These are phyloP conservation scores for Habrosyne pyritoides DNA, from an alignment of 2,888 invertebrate species.

Conservation along the genomic window DNA sequence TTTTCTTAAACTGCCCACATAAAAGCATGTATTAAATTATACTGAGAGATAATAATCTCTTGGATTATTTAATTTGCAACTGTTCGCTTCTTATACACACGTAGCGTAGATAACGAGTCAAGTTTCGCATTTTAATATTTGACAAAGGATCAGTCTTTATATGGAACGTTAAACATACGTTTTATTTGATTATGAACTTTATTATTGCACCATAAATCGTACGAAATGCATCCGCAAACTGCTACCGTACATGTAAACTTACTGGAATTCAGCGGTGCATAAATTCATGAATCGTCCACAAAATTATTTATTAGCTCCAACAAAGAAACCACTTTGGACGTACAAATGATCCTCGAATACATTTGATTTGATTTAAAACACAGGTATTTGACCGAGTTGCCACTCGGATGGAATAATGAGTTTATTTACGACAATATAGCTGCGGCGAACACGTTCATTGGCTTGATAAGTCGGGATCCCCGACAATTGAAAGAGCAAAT, in stretches of 20 bases:
- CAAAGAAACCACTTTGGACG: conserved; percentile 61
- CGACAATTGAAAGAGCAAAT: conserved; percentile 55
- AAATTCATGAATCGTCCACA: conserved; percentile 51
- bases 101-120: conserved; percentile 31
- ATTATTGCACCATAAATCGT: conserved; percentile 44
- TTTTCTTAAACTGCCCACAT: conserved; percentile 50
- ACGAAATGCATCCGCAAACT: conserved; percentile 38
- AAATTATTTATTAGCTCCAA: conserved; percentile 69
- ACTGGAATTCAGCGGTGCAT: conserved; percentile 54
- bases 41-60: conserved; percentile 36
- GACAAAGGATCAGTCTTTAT: conserved; percentile 37
- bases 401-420: conserved; percentile 56
- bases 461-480: conserved; percentile 56
- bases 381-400: conserved; percentile 76
- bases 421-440: conserved; percentile 63
- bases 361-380: conserved; percentile 68
- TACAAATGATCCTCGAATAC: conserved; percentile 61
- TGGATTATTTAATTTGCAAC: conserved; percentile 39
- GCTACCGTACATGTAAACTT: conserved; percentile 44
- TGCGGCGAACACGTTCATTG: conserved; percentile 48
- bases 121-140: conserved; percentile 29
- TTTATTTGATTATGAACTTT: conserved; percentile 42
- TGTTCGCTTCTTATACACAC: conserved; percentile 18
- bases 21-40: conserved; percentile 42
- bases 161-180: conserved; percentile 43